phyloP scores from a whole-genome alignment of 2,888 invertebrate species.

The Ophion ventricosus region DNA sequence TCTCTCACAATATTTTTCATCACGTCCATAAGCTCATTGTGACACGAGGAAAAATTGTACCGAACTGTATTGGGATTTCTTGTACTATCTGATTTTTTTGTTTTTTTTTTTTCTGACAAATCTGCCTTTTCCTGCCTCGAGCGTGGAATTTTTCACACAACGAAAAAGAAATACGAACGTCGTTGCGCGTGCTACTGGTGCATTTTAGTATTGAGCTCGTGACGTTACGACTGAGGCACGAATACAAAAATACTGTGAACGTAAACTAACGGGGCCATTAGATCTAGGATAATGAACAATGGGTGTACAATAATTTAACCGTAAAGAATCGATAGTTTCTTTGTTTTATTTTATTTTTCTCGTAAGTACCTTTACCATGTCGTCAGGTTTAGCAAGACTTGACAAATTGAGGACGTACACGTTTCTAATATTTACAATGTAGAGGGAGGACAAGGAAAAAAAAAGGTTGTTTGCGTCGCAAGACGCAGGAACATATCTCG shows the following conservation, averaged over 20 bases:
- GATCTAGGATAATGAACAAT: constrained; percentile 52
- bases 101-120: background rate
- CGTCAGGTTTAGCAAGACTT: constrained; percentile 28
- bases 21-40: background rate
- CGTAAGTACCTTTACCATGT: constrained; percentile 43
- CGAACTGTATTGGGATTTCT: background rate
- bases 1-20: background rate
- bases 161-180: too few relatives aligned
- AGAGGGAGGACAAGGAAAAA: background rate
- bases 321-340: constrained; percentile 14
- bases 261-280: constrained; percentile 61
- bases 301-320: constrained; percentile 54
- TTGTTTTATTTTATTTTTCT: constrained; percentile 27
- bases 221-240: constrained; percentile 39
- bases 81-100: background rate
- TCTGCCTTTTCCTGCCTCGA: background rate
- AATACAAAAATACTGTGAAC: constrained; percentile 49
- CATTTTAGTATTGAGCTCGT: constrained; percentile 34
- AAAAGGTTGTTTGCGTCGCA: constrained; percentile 36
- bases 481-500: constrained; percentile 54
- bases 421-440: constrained; percentile 1
- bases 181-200: constrained; percentile 11
- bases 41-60: background rate
- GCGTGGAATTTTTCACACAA: too few relatives aligned
- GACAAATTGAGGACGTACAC: background rate